phyloP scores from a whole-genome alignment of 2,113 vertebrate species.

The Tragelaphus scriptus region DNA sequence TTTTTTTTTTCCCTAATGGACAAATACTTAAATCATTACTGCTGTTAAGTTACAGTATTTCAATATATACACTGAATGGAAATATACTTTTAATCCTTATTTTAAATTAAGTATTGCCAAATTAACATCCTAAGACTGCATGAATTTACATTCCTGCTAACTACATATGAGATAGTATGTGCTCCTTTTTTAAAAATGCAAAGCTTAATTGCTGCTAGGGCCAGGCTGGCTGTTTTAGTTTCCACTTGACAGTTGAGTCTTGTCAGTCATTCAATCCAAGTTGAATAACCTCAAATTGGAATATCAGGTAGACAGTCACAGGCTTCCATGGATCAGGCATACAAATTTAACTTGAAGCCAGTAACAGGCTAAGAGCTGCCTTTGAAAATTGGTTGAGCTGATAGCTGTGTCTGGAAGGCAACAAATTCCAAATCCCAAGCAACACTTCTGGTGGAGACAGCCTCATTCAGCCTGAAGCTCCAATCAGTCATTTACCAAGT shows the following conservation, averaged over 20 bases:
- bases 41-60: slow-evolving; percentile 62
- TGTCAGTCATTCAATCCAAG: neutral
- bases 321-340: neutral
- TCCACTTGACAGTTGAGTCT: neutral
- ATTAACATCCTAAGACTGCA: neutral
- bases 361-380: neutral
- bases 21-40: slow-evolving; percentile 71
- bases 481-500: neutral
- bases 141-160: neutral
- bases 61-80: neutral
- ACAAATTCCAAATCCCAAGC: neutral
- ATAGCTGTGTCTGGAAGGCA: neutral
- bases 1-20: neutral
- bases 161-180: neutral
- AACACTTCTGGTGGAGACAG: neutral
- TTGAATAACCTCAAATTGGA: neutral
- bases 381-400: neutral
- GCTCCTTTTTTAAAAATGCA: neutral
- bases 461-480: neutral
- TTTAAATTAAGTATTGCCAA: neutral
- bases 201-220: neutral
- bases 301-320: neutral
- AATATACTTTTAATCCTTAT: slow-evolving; percentile 32
- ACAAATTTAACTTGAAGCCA: neutral
- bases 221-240: neutral